Conservation (phyloP, 2,113 vertebrate genomes). For the Corvus cornix region DNA sequence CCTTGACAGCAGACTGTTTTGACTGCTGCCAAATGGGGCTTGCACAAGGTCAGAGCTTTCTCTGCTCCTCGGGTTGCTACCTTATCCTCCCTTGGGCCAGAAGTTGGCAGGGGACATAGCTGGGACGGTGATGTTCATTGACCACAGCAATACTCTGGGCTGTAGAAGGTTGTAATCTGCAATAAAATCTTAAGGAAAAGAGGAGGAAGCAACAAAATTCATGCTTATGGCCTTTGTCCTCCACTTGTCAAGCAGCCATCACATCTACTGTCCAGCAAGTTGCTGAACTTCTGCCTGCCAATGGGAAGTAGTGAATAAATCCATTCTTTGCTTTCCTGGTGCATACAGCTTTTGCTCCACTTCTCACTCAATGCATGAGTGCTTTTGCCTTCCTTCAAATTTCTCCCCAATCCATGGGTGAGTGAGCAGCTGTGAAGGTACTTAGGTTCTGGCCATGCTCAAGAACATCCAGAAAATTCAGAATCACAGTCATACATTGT, state of each 20-base stretch:
- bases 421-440: neutral
- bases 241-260: neutral
- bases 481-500: neutral
- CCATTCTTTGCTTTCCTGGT: neutral
- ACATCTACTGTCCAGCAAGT: neutral
- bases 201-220: neutral
- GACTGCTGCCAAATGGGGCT: neutral
- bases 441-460: neutral
- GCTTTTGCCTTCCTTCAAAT: neutral
- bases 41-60: neutral
- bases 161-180: neutral
- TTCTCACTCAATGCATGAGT: neutral
- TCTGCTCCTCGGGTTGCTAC: neutral
- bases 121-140: neutral
- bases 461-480: neutral
- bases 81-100: neutral
- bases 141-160: neutral
- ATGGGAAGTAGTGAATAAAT: neutral
- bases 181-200: neutral
- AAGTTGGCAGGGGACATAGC: neutral
- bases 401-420: fast-evolving
- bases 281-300: neutral
- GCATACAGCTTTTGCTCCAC: neutral
- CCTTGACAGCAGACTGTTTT: neutral
- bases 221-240: neutral